phyloP scores from a whole-genome alignment of 1,140 invertebrate species.

The Bombyx mori region DNA sequence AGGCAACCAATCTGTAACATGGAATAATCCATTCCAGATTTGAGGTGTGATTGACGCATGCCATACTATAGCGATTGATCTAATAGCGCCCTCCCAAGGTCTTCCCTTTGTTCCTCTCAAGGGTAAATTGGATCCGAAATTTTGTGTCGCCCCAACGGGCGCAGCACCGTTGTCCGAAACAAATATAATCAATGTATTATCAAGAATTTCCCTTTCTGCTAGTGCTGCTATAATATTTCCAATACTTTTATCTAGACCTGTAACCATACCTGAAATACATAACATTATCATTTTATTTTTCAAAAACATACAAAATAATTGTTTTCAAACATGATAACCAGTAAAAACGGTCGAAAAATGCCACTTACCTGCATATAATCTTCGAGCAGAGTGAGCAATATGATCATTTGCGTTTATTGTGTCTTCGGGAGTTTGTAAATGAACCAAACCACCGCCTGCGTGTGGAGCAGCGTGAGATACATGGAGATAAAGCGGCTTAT shows the following conservation, averaged over 20 bases:
- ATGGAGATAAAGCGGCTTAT: constrained; percentile 25
- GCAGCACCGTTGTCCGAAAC: constrained; percentile 85
- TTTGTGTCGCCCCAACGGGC: constrained; percentile 77
- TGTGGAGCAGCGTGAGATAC: constrained; percentile 26
- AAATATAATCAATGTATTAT: constrained; percentile 80
- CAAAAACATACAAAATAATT: neutral
- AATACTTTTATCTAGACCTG: constrained; percentile 78
- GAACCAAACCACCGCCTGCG: constrained; percentile 18
- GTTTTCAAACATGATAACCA: neutral
- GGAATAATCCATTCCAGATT: constrained; percentile 81
- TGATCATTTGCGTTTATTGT: constrained; percentile 20
- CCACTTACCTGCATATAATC: constrained; percentile 29
- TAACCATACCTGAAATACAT: constrained; percentile 64
- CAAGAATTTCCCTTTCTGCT: constrained; percentile 74
- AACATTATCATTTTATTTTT: constrained; percentile 21
- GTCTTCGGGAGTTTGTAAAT: constrained; percentile 22
- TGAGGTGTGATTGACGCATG: constrained; percentile 74
- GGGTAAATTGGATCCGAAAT: constrained; percentile 89
- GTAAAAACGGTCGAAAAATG: neutral
- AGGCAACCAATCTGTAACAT: constrained; percentile 89
- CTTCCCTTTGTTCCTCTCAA: constrained; percentile 83
- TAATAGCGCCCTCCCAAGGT: constrained; percentile 86
- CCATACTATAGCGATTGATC: constrained; percentile 83
- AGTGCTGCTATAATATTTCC: constrained; percentile 79
- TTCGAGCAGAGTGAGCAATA: constrained; percentile 26